Percentiles rank a stretch among this genome's conserved stretches.
Evolutionary conservation across 2,113 vertebrate genomes (phyloP).

Genomic region (Phalacrocorax aristotelis): DNA sequence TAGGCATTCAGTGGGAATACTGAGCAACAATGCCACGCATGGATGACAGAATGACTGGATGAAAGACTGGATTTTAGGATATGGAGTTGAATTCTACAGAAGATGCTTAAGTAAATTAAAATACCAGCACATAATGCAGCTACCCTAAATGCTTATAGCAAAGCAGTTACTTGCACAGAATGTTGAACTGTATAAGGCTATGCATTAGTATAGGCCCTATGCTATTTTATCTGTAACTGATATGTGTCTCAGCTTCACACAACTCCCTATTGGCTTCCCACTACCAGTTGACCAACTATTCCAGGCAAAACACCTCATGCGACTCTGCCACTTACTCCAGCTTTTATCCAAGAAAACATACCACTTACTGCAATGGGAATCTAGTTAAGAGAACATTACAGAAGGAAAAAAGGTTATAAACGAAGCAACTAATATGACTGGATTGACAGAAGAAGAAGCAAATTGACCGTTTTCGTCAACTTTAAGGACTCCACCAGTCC

Average conservation of each 20-base stretch:
- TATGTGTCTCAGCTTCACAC: background rate
- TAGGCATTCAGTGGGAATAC: background rate
- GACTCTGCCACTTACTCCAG: background rate
- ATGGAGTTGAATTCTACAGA: background rate
- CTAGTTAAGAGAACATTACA: background rate
- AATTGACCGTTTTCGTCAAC: background rate
- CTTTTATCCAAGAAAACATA: background rate
- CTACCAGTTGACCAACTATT: background rate
- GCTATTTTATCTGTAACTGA: background rate
- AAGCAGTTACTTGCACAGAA: background rate
- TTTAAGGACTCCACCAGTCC: background rate
- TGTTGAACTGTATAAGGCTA: background rate
- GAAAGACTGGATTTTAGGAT: background rate
- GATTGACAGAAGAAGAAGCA: background rate
- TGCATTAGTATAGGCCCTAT: background rate
- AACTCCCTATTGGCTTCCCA: background rate
- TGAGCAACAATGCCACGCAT: background rate
- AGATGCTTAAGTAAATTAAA: background rate
- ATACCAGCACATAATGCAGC: background rate
- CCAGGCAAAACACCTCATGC: background rate
- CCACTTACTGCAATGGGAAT: background rate
- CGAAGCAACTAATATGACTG: background rate
- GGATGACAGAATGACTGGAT: background rate
- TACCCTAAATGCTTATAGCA: background rate
- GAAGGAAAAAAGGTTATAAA: background rate